Conservation (phyloP, 2,888 invertebrate species). For the Adela reaumurella region DNA sequence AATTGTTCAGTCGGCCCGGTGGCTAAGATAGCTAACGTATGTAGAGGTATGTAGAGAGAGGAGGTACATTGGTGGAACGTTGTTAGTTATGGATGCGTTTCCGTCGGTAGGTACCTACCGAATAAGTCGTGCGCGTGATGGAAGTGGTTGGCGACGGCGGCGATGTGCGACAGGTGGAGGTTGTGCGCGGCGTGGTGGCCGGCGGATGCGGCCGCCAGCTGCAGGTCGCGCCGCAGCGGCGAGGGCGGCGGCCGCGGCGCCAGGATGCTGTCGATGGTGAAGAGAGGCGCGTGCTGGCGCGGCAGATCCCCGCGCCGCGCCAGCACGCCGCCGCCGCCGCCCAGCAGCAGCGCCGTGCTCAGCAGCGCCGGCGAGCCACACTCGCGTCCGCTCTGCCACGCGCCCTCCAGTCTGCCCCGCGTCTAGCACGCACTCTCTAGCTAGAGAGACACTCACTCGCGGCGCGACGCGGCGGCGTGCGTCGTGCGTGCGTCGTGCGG, state of each 20-base stretch:
- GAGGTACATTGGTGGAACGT: no score
- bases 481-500: not conserved
- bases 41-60: no score
- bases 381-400: conserved; percentile 39
- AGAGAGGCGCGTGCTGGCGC: conserved; percentile 61
- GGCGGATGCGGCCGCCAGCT: conserved; percentile 65
- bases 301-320: conserved; percentile 32
- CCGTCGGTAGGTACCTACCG: conserved; percentile 71
- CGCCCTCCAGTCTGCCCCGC: conserved; percentile 28
- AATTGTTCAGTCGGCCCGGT: no score
- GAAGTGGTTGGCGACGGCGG: conserved; percentile 50
- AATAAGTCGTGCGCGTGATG: conserved; percentile 75
- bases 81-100: no score
- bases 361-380: conserved; percentile 37
- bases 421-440: conserved; percentile 20
- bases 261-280: conserved; percentile 84
- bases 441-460: not conserved
- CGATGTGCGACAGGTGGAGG: conserved; percentile 50
- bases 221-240: conserved; percentile 39
- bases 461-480: not conserved
- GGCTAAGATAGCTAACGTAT: no score
- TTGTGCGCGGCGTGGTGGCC: conserved; percentile 19
- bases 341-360: conserved; percentile 50
- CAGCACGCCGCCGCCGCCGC: conserved; percentile 43
- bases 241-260: conserved; percentile 66